These are phyloP conservation scores for Trachops cirrhosus DNA, from an alignment of 2,797 vertebrate genomes.

Conservation along the genomic window DNA sequence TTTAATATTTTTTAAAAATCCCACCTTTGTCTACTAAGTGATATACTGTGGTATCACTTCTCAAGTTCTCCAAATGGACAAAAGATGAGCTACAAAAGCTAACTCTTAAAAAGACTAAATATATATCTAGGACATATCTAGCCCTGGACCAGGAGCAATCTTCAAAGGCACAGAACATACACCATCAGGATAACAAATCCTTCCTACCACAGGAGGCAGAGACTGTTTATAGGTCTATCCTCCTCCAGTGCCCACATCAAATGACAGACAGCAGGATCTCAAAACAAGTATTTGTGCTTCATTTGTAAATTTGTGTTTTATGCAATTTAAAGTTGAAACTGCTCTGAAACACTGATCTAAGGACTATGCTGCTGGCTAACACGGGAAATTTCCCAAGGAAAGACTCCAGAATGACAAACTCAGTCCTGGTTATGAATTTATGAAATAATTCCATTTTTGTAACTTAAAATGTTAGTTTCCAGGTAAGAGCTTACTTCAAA, in stretches of 20 bases:
- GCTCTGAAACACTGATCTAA: conserved; percentile 9
- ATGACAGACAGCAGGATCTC: background rate
- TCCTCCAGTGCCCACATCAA: background rate
- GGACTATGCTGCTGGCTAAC: background rate
- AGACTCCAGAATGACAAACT: background rate
- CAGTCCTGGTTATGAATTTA: background rate
- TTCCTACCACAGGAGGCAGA: background rate
- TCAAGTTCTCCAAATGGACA: background rate
- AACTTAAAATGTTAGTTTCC: background rate
- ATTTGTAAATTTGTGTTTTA: background rate
- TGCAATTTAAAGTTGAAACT: background rate
- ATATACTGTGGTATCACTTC: background rate
- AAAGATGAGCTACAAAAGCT: background rate
- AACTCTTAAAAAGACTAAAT: background rate
- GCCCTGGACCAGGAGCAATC: background rate
- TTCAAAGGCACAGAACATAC: background rate
- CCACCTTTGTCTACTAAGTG: background rate
- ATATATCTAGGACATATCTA: background rate
- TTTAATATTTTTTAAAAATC: background rate
- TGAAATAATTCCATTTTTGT: background rate
- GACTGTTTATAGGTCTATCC: background rate
- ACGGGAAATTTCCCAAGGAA: background rate
- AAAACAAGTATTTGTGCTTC: background rate
- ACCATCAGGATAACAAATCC: background rate
- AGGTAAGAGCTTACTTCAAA: background rate